A percentile compares a stretch with the other conserved stretches of the same genome.
Conservation (phyloP, 2,797 vertebrate species). For the Clamator glandarius region DNA sequence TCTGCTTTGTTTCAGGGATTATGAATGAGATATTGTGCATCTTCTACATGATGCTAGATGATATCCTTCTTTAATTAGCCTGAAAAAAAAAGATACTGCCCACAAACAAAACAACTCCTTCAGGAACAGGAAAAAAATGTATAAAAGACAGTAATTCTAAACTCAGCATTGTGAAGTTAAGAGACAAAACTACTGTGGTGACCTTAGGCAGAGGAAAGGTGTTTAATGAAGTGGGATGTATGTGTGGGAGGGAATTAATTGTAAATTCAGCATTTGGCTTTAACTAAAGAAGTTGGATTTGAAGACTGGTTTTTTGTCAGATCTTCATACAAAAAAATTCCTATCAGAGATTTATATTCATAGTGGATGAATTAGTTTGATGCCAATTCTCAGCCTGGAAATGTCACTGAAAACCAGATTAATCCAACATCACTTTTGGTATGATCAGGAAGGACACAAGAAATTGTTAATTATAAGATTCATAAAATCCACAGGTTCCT, state of each 20-base stretch:
- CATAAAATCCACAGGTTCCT: background rate
- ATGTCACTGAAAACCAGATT: conserved; percentile 39
- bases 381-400: conserved; percentile 19
- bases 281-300: background rate
- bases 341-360: background rate
- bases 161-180: background rate
- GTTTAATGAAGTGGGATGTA: conserved; percentile 11
- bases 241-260: conserved; percentile 34
- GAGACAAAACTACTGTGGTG: background rate
- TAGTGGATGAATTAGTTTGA: background rate
- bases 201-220: conserved; percentile 32
- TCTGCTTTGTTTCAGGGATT: background rate
- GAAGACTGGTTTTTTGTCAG: background rate
- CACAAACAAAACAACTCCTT: background rate
- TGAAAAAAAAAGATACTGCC: background rate
- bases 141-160: background rate
- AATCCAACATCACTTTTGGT: background rate
- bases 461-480: background rate
- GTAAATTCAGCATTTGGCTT: background rate
- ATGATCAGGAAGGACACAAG: background rate
- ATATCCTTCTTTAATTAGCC: background rate
- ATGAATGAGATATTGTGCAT: background rate
- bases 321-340: background rate
- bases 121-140: background rate
- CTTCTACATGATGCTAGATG: accelerated